A percentile compares a stretch with the other conserved stretches of the same genome.
These are phyloP conservation scores for Belonocnema kinseyi DNA, from an alignment of 1,140 invertebrate species.

Conservation along the genomic window DNA sequence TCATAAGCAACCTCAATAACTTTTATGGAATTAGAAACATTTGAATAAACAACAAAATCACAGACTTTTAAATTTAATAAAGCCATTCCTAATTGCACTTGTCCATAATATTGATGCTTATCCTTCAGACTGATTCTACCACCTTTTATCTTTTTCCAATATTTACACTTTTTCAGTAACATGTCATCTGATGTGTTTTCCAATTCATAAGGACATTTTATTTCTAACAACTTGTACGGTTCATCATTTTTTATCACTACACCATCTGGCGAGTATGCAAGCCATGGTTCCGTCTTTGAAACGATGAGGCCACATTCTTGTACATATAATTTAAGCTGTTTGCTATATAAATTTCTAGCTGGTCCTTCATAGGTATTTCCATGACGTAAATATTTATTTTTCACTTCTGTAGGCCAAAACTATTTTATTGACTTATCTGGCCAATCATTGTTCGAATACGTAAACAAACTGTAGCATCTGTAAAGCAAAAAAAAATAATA, in stretches of 20 bases:
- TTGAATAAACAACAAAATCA: slow-evolving; percentile 44
- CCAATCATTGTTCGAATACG: slow-evolving; percentile 41
- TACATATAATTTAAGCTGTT: background rate
- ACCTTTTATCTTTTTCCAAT: slow-evolving; percentile 30
- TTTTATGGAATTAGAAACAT: slow-evolving; percentile 14
- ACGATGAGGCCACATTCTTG: slow-evolving; percentile 48
- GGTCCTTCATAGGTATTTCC: slow-evolving; percentile 34
- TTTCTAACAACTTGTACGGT: slow-evolving; percentile 33
- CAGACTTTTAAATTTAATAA: slow-evolving; percentile 42
- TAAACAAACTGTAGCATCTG: slow-evolving; percentile 32
- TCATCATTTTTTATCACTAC: slow-evolving; percentile 39
- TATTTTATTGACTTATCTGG: slow-evolving; percentile 19
- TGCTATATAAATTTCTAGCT: background rate
- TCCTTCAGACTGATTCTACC: slow-evolving; percentile 30
- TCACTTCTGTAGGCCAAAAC: background rate
- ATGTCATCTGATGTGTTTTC: too few relatives aligned
- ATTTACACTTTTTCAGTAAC: slow-evolving; percentile 34
- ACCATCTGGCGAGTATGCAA: slow-evolving; percentile 47
- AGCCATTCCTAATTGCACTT: slow-evolving; percentile 45
- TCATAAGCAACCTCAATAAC: slow-evolving; percentile 33
- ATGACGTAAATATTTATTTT: slow-evolving; percentile 22
- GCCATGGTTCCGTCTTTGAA: slow-evolving; percentile 41
- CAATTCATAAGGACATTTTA: slow-evolving; percentile 35
- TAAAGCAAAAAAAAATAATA: background rate
- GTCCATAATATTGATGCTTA: slow-evolving; percentile 44